A percentile compares a stretch with the other conserved stretches of the same genome.
phyloP scores from a whole-genome alignment of 2,113 vertebrate species.

The Brienomyrus brachyistius region DNA sequence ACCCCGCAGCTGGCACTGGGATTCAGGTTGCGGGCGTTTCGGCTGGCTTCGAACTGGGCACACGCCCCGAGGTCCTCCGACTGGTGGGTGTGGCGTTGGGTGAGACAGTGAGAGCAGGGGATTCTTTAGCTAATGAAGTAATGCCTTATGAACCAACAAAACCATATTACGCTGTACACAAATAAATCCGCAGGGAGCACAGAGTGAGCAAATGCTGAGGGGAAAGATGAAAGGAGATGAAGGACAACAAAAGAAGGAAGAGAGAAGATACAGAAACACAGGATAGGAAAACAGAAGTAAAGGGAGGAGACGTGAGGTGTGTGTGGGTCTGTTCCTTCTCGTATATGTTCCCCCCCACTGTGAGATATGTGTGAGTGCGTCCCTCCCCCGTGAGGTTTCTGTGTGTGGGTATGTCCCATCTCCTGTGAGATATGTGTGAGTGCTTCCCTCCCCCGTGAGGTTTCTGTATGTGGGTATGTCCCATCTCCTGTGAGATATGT shows the following conservation, averaged over 20 bases:
- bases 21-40: conserved; percentile 82
- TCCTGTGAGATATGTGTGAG: not conserved
- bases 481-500: too few species aligned
- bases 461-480: not conserved
- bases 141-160: not conserved
- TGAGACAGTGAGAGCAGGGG: not conserved
- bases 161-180: not conserved
- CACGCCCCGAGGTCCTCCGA: conserved; percentile 92
- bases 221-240: not conserved
- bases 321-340: not conserved
- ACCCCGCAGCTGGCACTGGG: conserved; percentile 87
- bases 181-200: not conserved
- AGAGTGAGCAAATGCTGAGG: not conserved
- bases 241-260: not conserved
- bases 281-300: not conserved
- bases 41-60: conserved; percentile 81
- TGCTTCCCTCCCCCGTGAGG: conserved; percentile 67
- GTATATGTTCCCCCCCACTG: too few species aligned
- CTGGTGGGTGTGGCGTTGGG: conserved; percentile 43
- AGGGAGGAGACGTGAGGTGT: not conserved
- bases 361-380: not conserved
- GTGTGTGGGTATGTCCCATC: too few species aligned
- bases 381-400: not conserved
- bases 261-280: not conserved
- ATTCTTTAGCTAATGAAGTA: not conserved